A percentile compares a stretch with the other conserved stretches of the same genome.
phyloP scores from a whole-genome alignment of 2,113 vertebrate genomes.

The Telmatochromis brachygnathus region DNA sequence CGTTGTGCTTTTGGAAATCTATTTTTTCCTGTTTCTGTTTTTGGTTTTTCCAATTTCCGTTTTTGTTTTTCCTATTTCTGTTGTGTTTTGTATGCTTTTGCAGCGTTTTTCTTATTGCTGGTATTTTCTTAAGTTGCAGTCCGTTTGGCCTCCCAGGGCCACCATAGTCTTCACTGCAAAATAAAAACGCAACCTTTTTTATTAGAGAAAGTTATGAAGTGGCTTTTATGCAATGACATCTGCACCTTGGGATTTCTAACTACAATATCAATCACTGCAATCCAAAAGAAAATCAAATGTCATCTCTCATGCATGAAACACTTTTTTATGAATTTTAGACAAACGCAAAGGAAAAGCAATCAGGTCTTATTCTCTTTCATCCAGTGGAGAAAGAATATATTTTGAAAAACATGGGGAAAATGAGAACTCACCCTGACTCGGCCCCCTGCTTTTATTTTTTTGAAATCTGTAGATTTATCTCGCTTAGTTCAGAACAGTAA shows the following conservation, averaged over 20 bases:
- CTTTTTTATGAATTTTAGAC: not conserved
- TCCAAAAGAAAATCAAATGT: not conserved
- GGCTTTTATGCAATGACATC: not conserved
- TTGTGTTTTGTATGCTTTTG: not conserved
- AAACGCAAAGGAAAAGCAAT: not conserved
- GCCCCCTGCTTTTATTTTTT: not conserved
- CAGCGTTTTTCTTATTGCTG: not conserved
- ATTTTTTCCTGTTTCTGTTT: not conserved
- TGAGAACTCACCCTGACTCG: not conserved
- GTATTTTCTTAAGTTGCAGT: not conserved
- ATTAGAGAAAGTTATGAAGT: not conserved
- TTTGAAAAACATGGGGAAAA: not conserved
- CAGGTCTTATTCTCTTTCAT: not conserved
- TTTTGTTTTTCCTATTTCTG: not conserved
- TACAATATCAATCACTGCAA: not conserved
- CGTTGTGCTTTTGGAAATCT: not conserved
- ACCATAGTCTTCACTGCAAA: not conserved
- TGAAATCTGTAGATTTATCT: not conserved
- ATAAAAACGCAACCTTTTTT: not conserved
- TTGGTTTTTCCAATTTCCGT: rapidly evolving
- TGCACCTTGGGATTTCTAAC: not conserved
- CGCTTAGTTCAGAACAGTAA: not conserved
- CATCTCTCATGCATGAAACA: not conserved
- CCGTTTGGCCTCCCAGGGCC: not conserved
- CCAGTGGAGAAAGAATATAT: not conserved